phyloP scores from a whole-genome alignment of 2,888 invertebrate species.

The Lycophotia porphyrea region DNA sequence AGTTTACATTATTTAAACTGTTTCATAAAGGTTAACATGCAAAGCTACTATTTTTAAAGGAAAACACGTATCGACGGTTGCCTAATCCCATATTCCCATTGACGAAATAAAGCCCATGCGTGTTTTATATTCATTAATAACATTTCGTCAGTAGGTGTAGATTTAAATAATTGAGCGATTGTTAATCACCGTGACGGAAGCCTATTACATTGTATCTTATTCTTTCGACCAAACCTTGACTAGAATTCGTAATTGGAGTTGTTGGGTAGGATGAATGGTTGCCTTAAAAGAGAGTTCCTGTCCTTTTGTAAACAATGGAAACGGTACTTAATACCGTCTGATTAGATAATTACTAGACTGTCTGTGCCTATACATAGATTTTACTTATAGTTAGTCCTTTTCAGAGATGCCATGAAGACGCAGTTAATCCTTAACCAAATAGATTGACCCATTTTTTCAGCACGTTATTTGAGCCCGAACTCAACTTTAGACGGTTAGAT shows the following conservation, averaged over 20 bases:
- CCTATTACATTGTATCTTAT: slow-evolving; percentile 41
- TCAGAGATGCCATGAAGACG: neutral
- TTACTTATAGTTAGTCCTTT: neutral
- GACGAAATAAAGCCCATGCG: slow-evolving; percentile 49
- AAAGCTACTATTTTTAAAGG: slow-evolving; percentile 36
- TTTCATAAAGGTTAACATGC: slow-evolving; percentile 41
- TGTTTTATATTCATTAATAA: slow-evolving; percentile 50
- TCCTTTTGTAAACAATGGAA: slow-evolving; percentile 5
- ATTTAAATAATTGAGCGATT: slow-evolving; percentile 48
- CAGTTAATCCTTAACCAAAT: neutral
- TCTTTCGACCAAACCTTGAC: slow-evolving; percentile 37
- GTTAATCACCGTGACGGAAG: slow-evolving; percentile 38
- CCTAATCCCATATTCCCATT: slow-evolving; percentile 43
- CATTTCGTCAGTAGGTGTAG: slow-evolving; percentile 46
- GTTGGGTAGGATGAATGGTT: neutral
- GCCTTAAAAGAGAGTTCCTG: slow-evolving; percentile 7
- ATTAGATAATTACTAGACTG: neutral
- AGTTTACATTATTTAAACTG: slow-evolving; percentile 40
- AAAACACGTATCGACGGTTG: slow-evolving; percentile 34
- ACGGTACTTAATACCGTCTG: neutral
- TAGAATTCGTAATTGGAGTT: slow-evolving; percentile 30
- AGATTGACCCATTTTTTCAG: neutral
- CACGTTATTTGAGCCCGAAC: neutral
- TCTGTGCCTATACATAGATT: neutral
- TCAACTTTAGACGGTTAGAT: neutral